Conservation (phyloP, 2,797 vertebrate genomes). For the Acanthornis magna region DNA sequence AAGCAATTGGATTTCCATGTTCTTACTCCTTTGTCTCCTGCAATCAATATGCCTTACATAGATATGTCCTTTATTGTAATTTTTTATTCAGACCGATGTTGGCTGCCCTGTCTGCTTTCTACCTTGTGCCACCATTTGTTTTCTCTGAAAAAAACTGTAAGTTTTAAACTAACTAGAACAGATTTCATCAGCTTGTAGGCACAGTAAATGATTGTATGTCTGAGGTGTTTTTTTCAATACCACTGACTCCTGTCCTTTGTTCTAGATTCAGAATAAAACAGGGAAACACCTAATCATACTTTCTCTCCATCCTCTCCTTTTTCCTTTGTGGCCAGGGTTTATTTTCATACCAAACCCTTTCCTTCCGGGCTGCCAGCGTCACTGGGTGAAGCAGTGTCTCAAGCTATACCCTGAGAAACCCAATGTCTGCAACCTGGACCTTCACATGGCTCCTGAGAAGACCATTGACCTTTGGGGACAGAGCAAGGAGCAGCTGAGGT, state of each 20-base stretch:
- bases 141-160: neutral
- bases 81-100: neutral
- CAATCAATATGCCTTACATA: neutral
- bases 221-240: neutral
- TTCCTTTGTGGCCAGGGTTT: conserved; percentile 79
- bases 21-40: neutral
- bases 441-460: conserved; percentile 87
- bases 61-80: neutral
- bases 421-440: conserved; percentile 92
- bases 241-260: neutral
- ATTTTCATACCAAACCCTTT: conserved; percentile 93
- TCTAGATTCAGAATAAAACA: neutral
- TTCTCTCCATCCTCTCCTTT: neutral
- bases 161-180: neutral
- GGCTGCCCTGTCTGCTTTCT: neutral
- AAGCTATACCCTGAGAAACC: conserved; percentile 91
- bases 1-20: neutral
- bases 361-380: conserved; percentile 83
- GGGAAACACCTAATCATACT: neutral
- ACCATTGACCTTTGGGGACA: conserved; percentile 87
- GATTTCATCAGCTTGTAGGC: neutral
- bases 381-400: conserved; percentile 91
- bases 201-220: neutral
- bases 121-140: neutral
- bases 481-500: conserved; percentile 83